These are phyloP conservation scores for Tragopan temminckii DNA, from an alignment of 2,797 vertebrate species.

Conservation along the genomic window DNA sequence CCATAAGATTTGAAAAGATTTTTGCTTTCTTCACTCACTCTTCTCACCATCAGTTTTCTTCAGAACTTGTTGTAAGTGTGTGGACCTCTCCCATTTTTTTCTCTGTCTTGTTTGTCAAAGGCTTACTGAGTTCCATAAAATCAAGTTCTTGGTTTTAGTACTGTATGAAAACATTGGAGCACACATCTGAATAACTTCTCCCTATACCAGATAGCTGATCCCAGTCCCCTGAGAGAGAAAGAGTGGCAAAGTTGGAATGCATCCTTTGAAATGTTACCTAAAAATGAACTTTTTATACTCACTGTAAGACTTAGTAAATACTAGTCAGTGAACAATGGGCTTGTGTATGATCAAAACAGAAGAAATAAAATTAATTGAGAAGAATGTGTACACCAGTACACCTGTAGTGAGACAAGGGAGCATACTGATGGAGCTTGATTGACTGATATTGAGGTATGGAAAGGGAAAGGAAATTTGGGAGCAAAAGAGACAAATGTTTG, in stretches of 20 bases:
- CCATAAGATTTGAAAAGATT: rapidly evolving
- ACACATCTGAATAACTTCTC: conserved; percentile 15
- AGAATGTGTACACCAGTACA: not conserved
- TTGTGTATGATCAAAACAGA: not conserved
- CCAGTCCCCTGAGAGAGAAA: conserved; percentile 16
- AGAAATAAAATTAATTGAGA: not conserved
- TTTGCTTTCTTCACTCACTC: not conserved
- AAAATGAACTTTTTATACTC: not conserved
- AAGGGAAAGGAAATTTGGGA: not conserved
- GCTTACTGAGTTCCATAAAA: conserved; percentile 16
- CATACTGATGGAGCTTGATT: not conserved
- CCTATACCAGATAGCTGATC: conserved; percentile 23
- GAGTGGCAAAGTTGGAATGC: not conserved
- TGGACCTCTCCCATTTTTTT: not conserved
- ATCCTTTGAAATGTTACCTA: not conserved
- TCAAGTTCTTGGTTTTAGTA: conserved; percentile 48
- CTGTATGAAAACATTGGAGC: conserved; percentile 28
- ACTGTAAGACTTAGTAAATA: not conserved
- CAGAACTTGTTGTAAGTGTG: not conserved
- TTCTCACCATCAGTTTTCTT: not conserved
- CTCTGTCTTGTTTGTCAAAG: conserved; percentile 26
- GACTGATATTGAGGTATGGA: not conserved
- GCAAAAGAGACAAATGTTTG: not conserved
- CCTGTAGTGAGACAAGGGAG: no score
- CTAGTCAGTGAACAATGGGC: not conserved